Evolutionary conservation across 2,113 vertebrate genomes (phyloP).

Genomic region (Tympanuchus pallidicinctus): DNA sequence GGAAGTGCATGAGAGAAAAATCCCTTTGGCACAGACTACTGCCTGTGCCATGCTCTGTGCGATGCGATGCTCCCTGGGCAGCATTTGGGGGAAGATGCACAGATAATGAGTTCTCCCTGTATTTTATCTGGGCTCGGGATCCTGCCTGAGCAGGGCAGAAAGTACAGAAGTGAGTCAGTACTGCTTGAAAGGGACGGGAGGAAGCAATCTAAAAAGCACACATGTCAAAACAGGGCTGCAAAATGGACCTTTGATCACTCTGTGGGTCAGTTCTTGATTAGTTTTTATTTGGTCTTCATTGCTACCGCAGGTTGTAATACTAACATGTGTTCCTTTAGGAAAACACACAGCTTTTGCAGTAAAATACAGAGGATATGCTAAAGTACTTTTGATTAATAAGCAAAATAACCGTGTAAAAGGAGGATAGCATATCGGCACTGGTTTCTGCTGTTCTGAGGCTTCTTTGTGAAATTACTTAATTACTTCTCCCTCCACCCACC

Average conservation of each 20-base stretch:
- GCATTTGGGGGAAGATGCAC: background rate
- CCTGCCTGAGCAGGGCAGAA: background rate
- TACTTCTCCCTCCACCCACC: background rate
- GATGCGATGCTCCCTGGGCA: background rate
- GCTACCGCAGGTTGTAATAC: background rate
- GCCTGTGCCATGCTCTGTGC: no score
- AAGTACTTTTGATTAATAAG: slow-evolving; percentile 55
- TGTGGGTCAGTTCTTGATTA: background rate
- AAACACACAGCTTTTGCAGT: background rate
- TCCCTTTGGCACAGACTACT: background rate
- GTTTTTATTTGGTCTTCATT: background rate
- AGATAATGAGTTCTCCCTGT: background rate
- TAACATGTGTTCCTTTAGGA: slow-evolving; percentile 41
- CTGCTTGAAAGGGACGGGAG: background rate
- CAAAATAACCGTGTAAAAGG: slow-evolving; percentile 61
- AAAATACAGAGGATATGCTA: background rate
- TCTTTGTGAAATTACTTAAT: slow-evolving; percentile 68
- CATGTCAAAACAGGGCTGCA: background rate
- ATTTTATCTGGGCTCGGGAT: background rate
- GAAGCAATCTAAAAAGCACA: background rate
- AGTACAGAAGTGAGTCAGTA: background rate
- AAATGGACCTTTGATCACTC: background rate
- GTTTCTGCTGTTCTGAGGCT: slow-evolving; percentile 50
- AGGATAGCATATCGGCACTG: slow-evolving; percentile 38
- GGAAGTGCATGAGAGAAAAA: background rate